Percentiles rank a stretch among this genome's conserved stretches.
phyloP scores from a whole-genome alignment of 1,140 invertebrate genomes.

The Forficula auricularia region DNA sequence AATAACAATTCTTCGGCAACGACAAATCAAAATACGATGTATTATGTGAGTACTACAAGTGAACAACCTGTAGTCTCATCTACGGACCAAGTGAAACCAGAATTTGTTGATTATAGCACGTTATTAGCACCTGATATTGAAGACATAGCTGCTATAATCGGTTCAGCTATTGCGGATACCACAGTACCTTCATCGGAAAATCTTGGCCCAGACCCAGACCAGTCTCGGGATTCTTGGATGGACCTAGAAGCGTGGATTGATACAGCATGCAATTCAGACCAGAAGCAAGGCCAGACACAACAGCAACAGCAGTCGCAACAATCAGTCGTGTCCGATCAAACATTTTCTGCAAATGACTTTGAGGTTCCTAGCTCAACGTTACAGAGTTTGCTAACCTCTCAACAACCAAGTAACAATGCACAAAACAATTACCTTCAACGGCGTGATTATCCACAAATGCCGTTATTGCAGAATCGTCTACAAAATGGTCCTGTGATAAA shows the following conservation, averaged over 20 bases:
- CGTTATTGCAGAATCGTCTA: slow-evolving; percentile 37
- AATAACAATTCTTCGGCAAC: slow-evolving; percentile 39
- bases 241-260: slow-evolving; percentile 70
- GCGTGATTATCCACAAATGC: slow-evolving; percentile 48
- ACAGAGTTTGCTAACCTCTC: slow-evolving; percentile 44
- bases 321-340: not conserved
- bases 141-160: slow-evolving; percentile 73
- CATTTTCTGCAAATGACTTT: not conserved
- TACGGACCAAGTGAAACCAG: slow-evolving; percentile 28
- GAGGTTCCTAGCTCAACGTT: slow-evolving; percentile 31
- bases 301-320: too few species aligned
- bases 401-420: slow-evolving; percentile 5
- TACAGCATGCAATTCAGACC: slow-evolving; percentile 38
- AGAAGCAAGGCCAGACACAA: slow-evolving; percentile 12
- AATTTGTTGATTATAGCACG: slow-evolving; percentile 30
- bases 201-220: slow-evolving; percentile 28
- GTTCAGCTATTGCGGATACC: slow-evolving; percentile 74
- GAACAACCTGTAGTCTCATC: slow-evolving; percentile 22
- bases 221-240: slow-evolving; percentile 56
- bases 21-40: slow-evolving; percentile 22
- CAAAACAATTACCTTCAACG: too few species aligned
- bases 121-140: slow-evolving; percentile 46
- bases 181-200: slow-evolving; percentile 40
- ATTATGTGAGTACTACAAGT: slow-evolving; percentile 9
- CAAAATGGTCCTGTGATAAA: slow-evolving; percentile 24